Percentiles rank a stretch among this genome's conserved stretches.
These are phyloP conservation scores for Apodemia mormo DNA, from an alignment of 2,888 invertebrate genomes.

Conservation along the genomic window DNA sequence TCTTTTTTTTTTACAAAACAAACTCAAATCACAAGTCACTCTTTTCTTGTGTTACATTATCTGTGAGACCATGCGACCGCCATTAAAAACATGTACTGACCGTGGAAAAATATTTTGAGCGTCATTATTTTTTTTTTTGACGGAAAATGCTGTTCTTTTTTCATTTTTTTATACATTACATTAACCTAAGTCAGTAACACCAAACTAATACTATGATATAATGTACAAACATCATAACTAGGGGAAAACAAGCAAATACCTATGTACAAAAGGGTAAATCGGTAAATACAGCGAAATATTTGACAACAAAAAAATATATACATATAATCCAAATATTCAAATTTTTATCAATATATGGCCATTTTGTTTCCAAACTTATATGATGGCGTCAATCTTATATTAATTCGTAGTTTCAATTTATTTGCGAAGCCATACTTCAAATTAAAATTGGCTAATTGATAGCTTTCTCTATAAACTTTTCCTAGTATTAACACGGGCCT, in stretches of 20 bases:
- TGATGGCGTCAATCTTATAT: too few relatives aligned
- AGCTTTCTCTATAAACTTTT: too few relatives aligned
- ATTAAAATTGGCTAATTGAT: too few relatives aligned
- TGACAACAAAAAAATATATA: not conserved
- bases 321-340: not conserved
- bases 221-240: slow-evolving; percentile 47
- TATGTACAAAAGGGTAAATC: slow-evolving; percentile 42
- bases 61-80: slow-evolving; percentile 53
- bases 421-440: too few relatives aligned
- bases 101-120: slow-evolving; percentile 68
- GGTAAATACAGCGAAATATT: slow-evolving; percentile 27
- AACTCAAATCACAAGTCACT: slow-evolving; percentile 61
- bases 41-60: slow-evolving; percentile 73
- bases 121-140: slow-evolving; percentile 47
- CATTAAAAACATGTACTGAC: slow-evolving; percentile 61
- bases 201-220: slow-evolving; percentile 41
- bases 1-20: slow-evolving; percentile 61
- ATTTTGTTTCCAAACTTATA: too few relatives aligned
- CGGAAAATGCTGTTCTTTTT: slow-evolving; percentile 40
- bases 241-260: slow-evolving; percentile 36
- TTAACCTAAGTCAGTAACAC: slow-evolving; percentile 56
- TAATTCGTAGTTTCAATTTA: too few relatives aligned
- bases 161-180: slow-evolving; percentile 45
- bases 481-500: too few relatives aligned
- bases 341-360: too few relatives aligned